Evolutionary conservation across 1,140 invertebrate genomes (phyloP).

Genomic region (Apis dorsata): DNA sequence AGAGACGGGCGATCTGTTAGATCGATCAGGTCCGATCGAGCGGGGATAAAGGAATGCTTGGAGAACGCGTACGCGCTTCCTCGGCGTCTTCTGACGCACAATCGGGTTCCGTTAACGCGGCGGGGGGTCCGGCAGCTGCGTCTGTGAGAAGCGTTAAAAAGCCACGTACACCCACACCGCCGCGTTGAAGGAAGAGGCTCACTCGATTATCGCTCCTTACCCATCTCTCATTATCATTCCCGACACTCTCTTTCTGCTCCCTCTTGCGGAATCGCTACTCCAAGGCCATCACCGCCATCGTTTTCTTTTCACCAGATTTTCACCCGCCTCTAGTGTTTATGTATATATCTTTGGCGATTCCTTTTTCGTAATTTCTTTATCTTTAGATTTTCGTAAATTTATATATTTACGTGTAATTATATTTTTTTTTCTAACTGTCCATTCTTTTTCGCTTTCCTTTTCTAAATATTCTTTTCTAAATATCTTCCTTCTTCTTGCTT

Average conservation of each 20-base stretch:
- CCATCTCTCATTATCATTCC: constrained; percentile 73
- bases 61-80: not conserved
- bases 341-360: no score
- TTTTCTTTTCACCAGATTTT: not conserved
- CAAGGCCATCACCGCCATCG: constrained; percentile 12
- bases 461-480: no score
- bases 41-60: constrained; percentile 45
- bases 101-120: constrained; percentile 68
- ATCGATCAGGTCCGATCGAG: not conserved
- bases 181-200: constrained; percentile 50
- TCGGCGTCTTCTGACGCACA: constrained; percentile 46
- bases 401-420: no score
- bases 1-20: not conserved
- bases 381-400: no score
- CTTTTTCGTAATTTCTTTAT: no score
- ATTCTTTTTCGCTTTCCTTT: no score
- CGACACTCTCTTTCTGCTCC: constrained; percentile 61
- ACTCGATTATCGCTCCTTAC: constrained; percentile 65
- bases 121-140: constrained; percentile 65
- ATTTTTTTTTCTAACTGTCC: no score
- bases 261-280: constrained; percentile 54
- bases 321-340: not conserved
- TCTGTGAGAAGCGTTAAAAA: constrained; percentile 65
- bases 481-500: no score
- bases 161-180: constrained; percentile 30